These are phyloP conservation scores for Drosophila robusta DNA, from an alignment of 2,888 invertebrate genomes.

Conservation along the genomic window DNA sequence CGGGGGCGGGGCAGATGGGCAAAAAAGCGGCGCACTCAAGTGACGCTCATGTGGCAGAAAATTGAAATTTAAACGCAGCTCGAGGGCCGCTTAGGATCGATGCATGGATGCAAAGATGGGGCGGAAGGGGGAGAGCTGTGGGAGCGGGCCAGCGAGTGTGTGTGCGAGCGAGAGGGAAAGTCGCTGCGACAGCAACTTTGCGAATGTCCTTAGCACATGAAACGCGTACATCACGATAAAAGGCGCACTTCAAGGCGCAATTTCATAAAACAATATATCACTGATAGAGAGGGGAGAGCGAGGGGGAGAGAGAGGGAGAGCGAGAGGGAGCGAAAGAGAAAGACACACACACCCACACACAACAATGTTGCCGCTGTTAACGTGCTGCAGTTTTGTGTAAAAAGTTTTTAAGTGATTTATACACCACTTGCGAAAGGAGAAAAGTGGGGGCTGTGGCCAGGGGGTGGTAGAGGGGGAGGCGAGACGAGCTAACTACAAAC, in stretches of 20 bases:
- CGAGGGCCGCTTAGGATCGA: constrained; percentile 71
- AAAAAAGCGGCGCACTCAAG: constrained; percentile 73
- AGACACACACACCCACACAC: too few species aligned
- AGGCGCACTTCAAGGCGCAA: constrained; percentile 46
- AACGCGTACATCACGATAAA: constrained; percentile 69
- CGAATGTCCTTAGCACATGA: constrained; percentile 68
- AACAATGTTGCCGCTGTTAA: constrained; percentile 55
- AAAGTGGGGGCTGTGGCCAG: constrained; percentile 1
- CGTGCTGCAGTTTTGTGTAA: constrained; percentile 62
- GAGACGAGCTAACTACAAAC: constrained; percentile 37
- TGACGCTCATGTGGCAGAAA: constrained; percentile 77
- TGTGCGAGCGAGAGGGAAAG: not conserved
- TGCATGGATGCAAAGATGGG: constrained; percentile 27
- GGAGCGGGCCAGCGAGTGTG: not conserved
- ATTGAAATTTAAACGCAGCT: constrained; percentile 80
- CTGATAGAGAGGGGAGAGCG: not conserved
- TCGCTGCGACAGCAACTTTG: constrained; percentile 45
- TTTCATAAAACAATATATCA: constrained; percentile 69
- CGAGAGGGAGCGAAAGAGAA: not conserved
- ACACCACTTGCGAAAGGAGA: constrained; percentile 59
- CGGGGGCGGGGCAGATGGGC: constrained; percentile 37
- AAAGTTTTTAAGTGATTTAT: constrained; percentile 79
- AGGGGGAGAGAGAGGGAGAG: not conserved
- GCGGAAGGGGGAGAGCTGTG: not conserved
- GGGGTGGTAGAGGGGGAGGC: not conserved